A percentile compares a stretch with the other conserved stretches of the same genome.
Evolutionary conservation across 2,888 invertebrate genomes (phyloP).

Genomic region (Drosophila setosimentum): DNA sequence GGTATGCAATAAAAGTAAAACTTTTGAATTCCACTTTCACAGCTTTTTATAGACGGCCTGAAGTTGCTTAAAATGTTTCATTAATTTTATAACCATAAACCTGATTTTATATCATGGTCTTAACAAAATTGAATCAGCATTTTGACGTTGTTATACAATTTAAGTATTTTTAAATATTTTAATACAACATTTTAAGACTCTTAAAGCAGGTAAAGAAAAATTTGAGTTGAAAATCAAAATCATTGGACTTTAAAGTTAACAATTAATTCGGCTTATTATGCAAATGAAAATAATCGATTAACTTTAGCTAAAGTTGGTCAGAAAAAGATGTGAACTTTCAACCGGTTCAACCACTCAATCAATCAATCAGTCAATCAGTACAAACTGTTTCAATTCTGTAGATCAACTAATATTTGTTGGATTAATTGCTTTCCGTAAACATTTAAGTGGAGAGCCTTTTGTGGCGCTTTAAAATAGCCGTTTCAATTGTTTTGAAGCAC

Average conservation of each 20-base stretch:
- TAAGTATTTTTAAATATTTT: neutral
- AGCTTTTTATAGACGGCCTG: neutral
- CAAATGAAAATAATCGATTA: neutral
- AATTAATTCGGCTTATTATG: neutral
- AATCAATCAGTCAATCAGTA: neutral
- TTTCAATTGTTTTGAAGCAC: constrained; percentile 4
- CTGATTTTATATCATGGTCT: neutral
- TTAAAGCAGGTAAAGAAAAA: neutral
- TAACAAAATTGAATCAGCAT: neutral
- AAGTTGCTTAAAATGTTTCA: constrained; percentile 13
- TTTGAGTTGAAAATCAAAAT: neutral
- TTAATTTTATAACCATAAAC: constrained; percentile 2
- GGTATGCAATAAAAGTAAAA: constrained; percentile 75
- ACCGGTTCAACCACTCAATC: neutral
- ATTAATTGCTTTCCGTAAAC: constrained; percentile 4
- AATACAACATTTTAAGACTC: neutral
- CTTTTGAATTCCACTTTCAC: constrained; percentile 7
- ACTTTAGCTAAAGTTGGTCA: neutral
- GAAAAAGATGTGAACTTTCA: neutral
- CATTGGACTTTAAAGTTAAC: neutral
- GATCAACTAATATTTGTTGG: neutral
- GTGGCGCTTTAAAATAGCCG: neutral
- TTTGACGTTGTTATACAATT: neutral
- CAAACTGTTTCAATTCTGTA: neutral
- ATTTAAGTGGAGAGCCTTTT: neutral